Evolutionary conservation across 1,140 invertebrate species (phyloP), one percentile per base, ranked within the genome.

Genomic region (Sarcophaga peregrina): DNA sequence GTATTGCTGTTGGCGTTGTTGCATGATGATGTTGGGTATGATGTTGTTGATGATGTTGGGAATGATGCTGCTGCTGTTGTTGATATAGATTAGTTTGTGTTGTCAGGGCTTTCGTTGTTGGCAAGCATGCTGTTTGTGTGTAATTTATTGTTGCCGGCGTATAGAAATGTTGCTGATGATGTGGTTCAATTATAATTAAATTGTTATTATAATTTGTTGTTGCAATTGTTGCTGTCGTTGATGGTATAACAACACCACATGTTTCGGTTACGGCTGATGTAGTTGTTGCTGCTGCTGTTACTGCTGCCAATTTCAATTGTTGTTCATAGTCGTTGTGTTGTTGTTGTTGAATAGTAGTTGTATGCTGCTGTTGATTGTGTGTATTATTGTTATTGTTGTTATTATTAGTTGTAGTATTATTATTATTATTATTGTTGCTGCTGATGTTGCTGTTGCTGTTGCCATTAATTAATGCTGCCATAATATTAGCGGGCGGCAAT

Each of bases 401-500:
- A 50, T 82, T 48, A 47, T 81, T 75, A 74, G 78, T 68, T 52
- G 82, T 13, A 72, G 20, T n/a, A 76, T 13, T 82, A 74, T 82
- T 84, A 25, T 73, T 83, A 80, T 8, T 68, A 46, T 10, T 83
- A 3, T 17, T 82, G 25, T 46, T 84, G 52, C 47, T 85, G 11
- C 73, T 81, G 58, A 37, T 84, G 81, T 84, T 89, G 85, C 76
- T 85, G 84, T 80, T 89, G 83, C 83, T 85, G 50, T 86, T 88
- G 85, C 84, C 90, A 85, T 85, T 88, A 68, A 89, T 89, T 85
- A 88, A 87, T 81, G 89, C 89, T 80, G 89, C 89, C 89, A 90
- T 90, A 80, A 90, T 87, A 85, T 90, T 90, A 85, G 95, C 95
- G 87, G 95, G 95, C 87, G 95, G 95, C 92, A 96, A 92, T 87